Evolutionary conservation across 2,113 vertebrate genomes (phyloP).

Genomic region (Brachionichthys hirsutus): DNA sequence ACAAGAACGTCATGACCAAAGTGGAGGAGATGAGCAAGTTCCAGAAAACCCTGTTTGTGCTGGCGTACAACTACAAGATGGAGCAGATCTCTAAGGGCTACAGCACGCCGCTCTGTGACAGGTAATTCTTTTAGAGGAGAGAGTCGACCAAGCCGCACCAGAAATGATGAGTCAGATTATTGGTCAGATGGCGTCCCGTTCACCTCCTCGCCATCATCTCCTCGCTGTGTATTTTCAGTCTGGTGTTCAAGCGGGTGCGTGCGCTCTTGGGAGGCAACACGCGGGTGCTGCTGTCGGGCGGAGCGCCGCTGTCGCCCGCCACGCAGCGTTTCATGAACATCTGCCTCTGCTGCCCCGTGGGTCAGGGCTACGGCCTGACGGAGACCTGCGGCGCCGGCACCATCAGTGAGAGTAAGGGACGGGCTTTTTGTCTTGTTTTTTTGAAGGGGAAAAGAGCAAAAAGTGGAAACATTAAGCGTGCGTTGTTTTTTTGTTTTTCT

Average conservation of each 20-base stretch:
- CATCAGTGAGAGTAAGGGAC: constrained; percentile 85
- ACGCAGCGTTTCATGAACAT: constrained; percentile 99
- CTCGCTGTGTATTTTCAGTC: constrained; percentile 63
- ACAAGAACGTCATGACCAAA: constrained; percentile 98
- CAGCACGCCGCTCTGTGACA: constrained; percentile 90
- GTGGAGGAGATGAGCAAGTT: constrained; percentile 94
- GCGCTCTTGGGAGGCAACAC: constrained; percentile 89
- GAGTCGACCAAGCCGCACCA: not conserved
- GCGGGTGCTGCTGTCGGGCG: constrained; percentile 89
- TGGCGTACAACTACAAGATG: constrained; percentile 99
- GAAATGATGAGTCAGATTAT: constrained; percentile 14
- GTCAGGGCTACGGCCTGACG: constrained; percentile 95
- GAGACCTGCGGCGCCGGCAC: constrained; percentile 93
- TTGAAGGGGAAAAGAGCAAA: too few species aligned
- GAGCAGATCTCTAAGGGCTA: constrained; percentile 94
- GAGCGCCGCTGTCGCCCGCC: constrained; percentile 90
- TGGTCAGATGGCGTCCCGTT: not conserved
- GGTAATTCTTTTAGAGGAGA: constrained; percentile 66
- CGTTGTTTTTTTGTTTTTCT: too few species aligned
- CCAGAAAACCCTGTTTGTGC: constrained; percentile 88
- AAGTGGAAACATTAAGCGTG: too few species aligned
- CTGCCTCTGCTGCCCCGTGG: constrained; percentile 96
- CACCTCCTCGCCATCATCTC: not conserved
- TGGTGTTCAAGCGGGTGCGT: constrained; percentile 91
- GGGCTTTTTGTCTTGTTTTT: too few species aligned